Base-by-base conservation (phyloP, 2,888 invertebrate genomes). In the Lobophora halterata region DNA sequence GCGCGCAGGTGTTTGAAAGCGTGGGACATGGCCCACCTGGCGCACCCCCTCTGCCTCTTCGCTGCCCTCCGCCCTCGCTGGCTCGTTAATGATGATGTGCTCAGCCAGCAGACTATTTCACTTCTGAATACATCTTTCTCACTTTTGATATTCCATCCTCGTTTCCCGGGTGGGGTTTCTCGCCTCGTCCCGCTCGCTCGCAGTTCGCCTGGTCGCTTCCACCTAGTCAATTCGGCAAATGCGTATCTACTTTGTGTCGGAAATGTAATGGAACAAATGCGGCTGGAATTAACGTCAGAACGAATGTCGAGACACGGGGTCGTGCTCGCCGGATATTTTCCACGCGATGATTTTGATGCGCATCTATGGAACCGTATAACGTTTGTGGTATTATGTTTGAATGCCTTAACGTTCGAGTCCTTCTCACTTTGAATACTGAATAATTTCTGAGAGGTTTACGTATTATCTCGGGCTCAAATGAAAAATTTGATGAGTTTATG, bases 71-170 rank as follows among this genome's bases (percentile, higher is more conserved):
- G 79, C 83, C 83, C 83, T 83, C 86, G 71, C 89, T 89, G 89
- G 89, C 91, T 91, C 91, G 91, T 91, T 92, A 92, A 92, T 92
- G 92, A 92, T 92, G 91, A 91, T 91, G 91, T 91, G 91, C 89
- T 90, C 91, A 90, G 91, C 91, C 91, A 90, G 90, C 90, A 90
- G 91, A 91, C 91, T 91, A 90, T 89, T 91, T 90, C 90, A 91
- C 90, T 90, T 90, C 89, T 90, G 88, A 89, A 89, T 88, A 88
- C 88, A 88, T 88, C 88, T 88, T 88, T 88, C 88, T 88, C 88
- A 88, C 88, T 88, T 88, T 85, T 87, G 82, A 78, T 79, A 64
- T 63, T 62, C 62, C 64, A 59, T 83, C 85, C 75, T 65, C 68
- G 49, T 85, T 64, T 45, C 66, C 53, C 75, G 19, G 61, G 53